Evolutionary conservation across 2,797 vertebrate genomes (phyloP).

Genomic region (Amazona finschi): DNA sequence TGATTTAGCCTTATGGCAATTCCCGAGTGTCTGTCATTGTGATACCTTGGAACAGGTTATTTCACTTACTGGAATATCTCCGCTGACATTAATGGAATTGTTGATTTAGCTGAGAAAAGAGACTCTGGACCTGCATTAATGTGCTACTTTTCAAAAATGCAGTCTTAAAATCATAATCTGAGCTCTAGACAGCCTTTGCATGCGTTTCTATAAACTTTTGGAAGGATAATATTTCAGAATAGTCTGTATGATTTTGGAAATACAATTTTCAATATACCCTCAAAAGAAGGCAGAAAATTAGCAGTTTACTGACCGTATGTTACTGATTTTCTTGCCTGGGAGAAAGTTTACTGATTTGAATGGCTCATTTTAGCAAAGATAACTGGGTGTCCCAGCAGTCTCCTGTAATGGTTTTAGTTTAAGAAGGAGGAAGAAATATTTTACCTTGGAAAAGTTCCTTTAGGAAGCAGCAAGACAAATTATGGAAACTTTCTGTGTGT

Average conservation of each 20-base stretch:
- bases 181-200: not conserved
- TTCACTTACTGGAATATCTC: not conserved
- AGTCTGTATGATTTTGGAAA: constrained; percentile 33
- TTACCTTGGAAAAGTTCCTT: constrained; percentile 42
- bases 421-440: constrained; percentile 39
- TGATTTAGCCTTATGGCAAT: not conserved
- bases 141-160: not conserved
- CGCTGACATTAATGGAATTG: not conserved
- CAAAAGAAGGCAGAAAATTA: constrained; percentile 3
- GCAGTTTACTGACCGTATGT: not conserved
- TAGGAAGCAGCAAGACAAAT: constrained; percentile 35
- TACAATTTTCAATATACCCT: not conserved
- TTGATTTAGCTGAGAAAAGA: constrained; percentile 9
- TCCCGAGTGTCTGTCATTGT: not conserved
- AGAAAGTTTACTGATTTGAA: not conserved
- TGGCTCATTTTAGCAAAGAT: not conserved
- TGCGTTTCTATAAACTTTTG: constrained; percentile 43
- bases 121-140: not conserved
- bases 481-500: constrained; percentile 8
- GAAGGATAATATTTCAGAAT: constrained; percentile 43
- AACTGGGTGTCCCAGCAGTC: not conserved
- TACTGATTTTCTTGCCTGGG: not conserved
- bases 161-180: constrained; percentile 10
- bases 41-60: constrained; percentile 4
- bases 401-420: constrained; percentile 16